Percentiles rank a stretch among this genome's conserved stretches.
phyloP scores from a whole-genome alignment of 2,113 vertebrate species.

The Rhegmatorhina hoffmannsi region DNA sequence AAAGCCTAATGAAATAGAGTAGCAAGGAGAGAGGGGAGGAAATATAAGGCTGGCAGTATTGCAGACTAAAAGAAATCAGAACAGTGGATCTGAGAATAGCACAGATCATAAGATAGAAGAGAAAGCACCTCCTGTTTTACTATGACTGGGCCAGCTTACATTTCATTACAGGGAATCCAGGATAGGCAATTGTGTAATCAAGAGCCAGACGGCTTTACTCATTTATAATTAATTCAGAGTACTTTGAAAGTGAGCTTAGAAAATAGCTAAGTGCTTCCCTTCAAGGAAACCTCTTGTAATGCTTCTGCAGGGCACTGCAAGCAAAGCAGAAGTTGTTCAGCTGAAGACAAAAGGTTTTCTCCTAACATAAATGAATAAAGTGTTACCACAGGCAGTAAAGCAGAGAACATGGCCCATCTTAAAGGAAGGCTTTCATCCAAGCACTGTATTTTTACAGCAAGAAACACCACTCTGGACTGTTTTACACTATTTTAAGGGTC shows the following conservation, averaged over 20 bases:
- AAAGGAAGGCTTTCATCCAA: conserved; percentile 29
- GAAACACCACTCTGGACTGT: neutral
- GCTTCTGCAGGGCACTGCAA: conserved; percentile 10
- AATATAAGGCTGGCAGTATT: neutral
- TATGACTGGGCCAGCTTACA: neutral
- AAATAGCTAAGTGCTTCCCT: conserved; percentile 62
- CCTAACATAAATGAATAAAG: conserved; percentile 43
- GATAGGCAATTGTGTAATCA: conserved; percentile 55
- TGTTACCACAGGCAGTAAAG: conserved; percentile 43
- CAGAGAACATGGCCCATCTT: neutral
- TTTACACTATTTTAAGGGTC: conserved; percentile 2
- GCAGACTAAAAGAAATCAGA: conserved; percentile 1
- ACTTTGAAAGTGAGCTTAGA: conserved; percentile 65
- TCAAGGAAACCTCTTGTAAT: conserved; percentile 52
- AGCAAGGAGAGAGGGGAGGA: neutral
- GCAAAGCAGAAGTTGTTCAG: conserved; percentile 36
- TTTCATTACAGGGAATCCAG: conserved; percentile 23
- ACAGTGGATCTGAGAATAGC: conserved; percentile 27
- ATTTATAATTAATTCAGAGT: conserved; percentile 70
- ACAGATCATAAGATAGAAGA: neutral
- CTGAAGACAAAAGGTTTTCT: conserved; percentile 60
- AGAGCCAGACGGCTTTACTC: conserved; percentile 58
- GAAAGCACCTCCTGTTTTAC: neutral
- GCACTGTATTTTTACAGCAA: neutral
- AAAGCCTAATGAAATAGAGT: conserved; percentile 12